Evolutionary conservation across 2,113 vertebrate species (phyloP).

Genomic region (Oreochromis tanganicae): DNA sequence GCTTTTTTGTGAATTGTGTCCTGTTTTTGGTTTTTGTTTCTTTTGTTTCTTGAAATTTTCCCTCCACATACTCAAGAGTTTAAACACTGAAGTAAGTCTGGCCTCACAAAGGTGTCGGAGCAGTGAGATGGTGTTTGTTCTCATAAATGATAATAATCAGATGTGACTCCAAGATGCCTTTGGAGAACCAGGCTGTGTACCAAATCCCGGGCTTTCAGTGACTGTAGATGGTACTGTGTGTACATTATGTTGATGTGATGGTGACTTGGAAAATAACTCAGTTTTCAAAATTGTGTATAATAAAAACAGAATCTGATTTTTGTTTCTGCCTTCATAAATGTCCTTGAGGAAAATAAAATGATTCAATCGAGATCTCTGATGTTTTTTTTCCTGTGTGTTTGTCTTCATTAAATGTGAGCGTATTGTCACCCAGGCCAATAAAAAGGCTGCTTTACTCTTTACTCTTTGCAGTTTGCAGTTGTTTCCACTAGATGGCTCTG

Average conservation of each 20-base stretch:
- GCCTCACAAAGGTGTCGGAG: background rate
- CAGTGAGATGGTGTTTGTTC: background rate
- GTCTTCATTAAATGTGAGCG: background rate
- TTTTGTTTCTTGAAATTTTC: background rate
- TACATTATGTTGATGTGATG: slow-evolving; percentile 67
- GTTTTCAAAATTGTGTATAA: slow-evolving; percentile 60
- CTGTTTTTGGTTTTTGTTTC: background rate
- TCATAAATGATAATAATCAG: background rate
- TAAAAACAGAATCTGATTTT: slow-evolving; percentile 38
- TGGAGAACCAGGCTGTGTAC: background rate
- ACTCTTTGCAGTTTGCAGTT: background rate
- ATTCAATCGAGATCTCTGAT: slow-evolving; percentile 1
- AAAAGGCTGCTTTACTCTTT: background rate
- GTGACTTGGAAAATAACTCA: slow-evolving; percentile 37
- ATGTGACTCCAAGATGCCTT: background rate
- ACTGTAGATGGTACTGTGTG: slow-evolving; percentile 57
- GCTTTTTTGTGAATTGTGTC: background rate
- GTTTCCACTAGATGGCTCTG: slow-evolving; percentile 25
- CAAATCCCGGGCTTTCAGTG: slow-evolving; percentile 41
- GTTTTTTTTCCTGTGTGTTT: background rate
- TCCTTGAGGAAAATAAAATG: slow-evolving; percentile 65
- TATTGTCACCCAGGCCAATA: background rate
- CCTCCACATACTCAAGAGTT: background rate
- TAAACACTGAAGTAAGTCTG: background rate
- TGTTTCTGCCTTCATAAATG: slow-evolving; percentile 59